phyloP scores from a whole-genome alignment of 2,888 invertebrate species.

The Spialia ferax region DNA sequence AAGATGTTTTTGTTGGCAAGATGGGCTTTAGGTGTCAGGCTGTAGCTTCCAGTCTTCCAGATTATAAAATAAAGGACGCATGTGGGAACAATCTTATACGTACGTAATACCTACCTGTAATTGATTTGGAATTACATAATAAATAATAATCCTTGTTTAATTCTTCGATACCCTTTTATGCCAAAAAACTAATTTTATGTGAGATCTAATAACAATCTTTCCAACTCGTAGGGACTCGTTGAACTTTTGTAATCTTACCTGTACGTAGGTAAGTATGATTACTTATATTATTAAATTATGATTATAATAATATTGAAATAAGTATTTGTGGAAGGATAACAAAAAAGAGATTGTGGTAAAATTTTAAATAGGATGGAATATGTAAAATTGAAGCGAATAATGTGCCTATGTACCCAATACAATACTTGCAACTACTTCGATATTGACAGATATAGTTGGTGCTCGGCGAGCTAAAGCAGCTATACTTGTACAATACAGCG shows the following conservation, averaged over 20 bases:
- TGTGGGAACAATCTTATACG: conserved; percentile 12
- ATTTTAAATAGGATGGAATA: conserved; percentile 21
- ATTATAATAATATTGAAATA: too few species aligned
- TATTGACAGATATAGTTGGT: conserved; percentile 33
- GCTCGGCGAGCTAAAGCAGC: conserved; percentile 38
- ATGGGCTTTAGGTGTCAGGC: conserved; percentile 26
- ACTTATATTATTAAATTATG: too few species aligned
- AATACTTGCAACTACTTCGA: conserved; percentile 51
- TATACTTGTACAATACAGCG: too few species aligned
- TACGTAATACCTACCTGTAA: background rate
- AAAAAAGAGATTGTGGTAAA: conserved; percentile 2
- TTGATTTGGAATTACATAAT: conserved; percentile 7
- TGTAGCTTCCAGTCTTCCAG: conserved; percentile 10
- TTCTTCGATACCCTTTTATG: too few species aligned
- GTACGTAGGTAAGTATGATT: too few species aligned
- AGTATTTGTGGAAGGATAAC: background rate
- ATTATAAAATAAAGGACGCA: conserved; percentile 29
- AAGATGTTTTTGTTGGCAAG: conserved; percentile 33
- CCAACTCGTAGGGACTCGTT: too few species aligned
- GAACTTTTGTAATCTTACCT: too few species aligned
- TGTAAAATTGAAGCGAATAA: too few species aligned
- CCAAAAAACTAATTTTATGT: too few species aligned
- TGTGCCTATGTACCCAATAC: too few species aligned
- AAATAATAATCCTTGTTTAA: background rate
- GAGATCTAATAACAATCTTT: too few species aligned